Base-by-base conservation (phyloP, 2,797 vertebrate genomes). In the Schizopygopsis pylzovi region DNA sequence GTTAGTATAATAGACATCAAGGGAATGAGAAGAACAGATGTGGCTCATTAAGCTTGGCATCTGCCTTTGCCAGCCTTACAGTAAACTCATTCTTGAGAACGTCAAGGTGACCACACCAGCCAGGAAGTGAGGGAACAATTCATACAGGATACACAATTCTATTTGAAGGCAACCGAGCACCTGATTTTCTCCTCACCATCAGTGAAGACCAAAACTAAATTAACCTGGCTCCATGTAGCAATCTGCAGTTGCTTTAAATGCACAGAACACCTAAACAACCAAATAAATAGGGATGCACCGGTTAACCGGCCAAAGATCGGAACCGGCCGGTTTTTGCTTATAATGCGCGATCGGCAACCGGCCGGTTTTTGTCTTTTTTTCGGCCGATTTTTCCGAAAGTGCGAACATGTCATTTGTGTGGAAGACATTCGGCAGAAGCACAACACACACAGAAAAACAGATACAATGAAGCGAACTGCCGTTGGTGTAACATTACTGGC, bases 11-110 rank as follows among this genome's bases (percentile, higher is more conserved):
- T 76, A 79, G 85, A 92, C 89, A 92, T 92, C 65, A 89, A 91
- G 92, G 90, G 88, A 93, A 96, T 92, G 87, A 84, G 87, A 93
- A 94, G 92, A 94, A 87, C 96, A 96, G 92, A 94, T 95, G 95
- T 93, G 79, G 81, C 81, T 81, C 79, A 45, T 22, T 86, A 86
- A 87, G 89, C 88, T 84, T 89, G 84, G 82, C 85, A 91, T 89
- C 78, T 81, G 71, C 76, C 87, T 88, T 82, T 61, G 47, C 79
- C 86, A 75, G 22, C 56, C 37, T 33, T 72, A 80, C 72, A 28
- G n/a, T 52, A 59, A 78, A 65, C 43, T 72, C 73, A 82, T 63
- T 61, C 65, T 85, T 82, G 37, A 84, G 59, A 79, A 76, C 76
- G 63, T 9, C 18, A 11, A 75, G 70, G 77, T 43, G 59, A 82